phyloP scores from a whole-genome alignment of 1,140 invertebrate genomes.

The Nautilus pompilius region DNA sequence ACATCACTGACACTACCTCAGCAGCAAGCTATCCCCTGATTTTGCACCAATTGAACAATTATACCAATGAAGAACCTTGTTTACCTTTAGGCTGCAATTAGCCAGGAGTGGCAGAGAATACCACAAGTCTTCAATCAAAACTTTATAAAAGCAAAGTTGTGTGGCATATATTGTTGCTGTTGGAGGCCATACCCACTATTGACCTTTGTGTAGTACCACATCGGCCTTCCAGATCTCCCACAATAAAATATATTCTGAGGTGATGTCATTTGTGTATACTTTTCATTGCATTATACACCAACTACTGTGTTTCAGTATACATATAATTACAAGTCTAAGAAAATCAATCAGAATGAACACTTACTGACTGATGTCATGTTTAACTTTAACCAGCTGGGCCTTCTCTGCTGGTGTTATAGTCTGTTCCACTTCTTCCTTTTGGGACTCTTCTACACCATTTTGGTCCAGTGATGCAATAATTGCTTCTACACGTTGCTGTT shows the following conservation, averaged over 20 bases:
- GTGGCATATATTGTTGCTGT: too few species aligned
- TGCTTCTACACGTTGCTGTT: conserved; percentile 77
- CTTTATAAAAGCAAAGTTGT: too few species aligned
- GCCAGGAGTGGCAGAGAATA: too few species aligned
- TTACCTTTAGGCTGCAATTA: too few species aligned
- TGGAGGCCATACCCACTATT: background rate
- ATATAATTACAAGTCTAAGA: too few species aligned
- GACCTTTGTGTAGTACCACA: background rate
- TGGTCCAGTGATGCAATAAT: conserved; percentile 73
- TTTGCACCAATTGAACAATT: too few species aligned
- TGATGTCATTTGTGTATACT: background rate
- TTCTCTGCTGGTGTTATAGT: conserved; percentile 76
- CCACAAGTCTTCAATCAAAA: too few species aligned
- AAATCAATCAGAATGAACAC: conserved; percentile 10
- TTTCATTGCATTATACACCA: too few species aligned
- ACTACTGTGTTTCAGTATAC: too few species aligned
- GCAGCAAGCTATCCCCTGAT: too few species aligned
- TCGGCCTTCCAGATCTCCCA: background rate
- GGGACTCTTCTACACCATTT: conserved; percentile 69
- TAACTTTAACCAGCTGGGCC: conserved; percentile 66
- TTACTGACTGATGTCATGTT: conserved; percentile 64
- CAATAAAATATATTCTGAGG: background rate
- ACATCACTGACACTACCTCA: too few species aligned
- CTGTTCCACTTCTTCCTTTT: conserved; percentile 75
- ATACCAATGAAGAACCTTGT: too few species aligned